These are phyloP conservation scores for Rhinolophus sinicus DNA, from an alignment of 2,113 vertebrate genomes.

Conservation along the genomic window DNA sequence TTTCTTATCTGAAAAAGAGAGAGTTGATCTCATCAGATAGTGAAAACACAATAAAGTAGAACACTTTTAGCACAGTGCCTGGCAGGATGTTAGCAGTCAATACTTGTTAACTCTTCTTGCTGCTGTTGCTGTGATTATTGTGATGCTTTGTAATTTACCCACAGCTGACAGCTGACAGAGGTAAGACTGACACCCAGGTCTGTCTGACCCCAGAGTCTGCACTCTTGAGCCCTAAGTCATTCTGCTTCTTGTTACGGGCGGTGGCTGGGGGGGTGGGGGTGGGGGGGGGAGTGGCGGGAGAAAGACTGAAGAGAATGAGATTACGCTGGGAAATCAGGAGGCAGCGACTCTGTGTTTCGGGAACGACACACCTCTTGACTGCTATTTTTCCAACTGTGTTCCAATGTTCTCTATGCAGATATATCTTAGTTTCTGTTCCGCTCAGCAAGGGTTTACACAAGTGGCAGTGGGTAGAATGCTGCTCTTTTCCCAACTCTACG, in stretches of 20 bases:
- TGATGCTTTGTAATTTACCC: background rate
- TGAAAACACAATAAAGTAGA: background rate
- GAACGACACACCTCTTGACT: background rate
- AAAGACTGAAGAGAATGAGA: background rate
- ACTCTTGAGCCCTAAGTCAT: background rate
- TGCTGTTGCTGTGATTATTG: background rate
- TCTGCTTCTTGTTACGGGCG: background rate
- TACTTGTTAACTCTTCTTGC: background rate
- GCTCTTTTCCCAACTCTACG: background rate
- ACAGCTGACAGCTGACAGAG: background rate
- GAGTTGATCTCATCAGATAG: background rate
- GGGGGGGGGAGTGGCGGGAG: too few species aligned
- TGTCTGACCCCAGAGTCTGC: background rate
- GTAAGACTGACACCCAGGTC: background rate
- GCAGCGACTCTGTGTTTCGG: background rate
- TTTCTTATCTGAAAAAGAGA: constrained; percentile 16
- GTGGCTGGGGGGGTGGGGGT: background rate
- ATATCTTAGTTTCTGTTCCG: background rate
- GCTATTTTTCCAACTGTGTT: background rate
- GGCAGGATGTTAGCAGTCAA: background rate
- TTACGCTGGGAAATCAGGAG: background rate
- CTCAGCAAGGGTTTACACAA: background rate
- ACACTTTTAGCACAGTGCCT: background rate
- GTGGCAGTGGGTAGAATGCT: background rate
- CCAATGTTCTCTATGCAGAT: background rate